Percentiles rank a stretch among this genome's conserved stretches.
These are phyloP conservation scores for Doris montereyensis DNA, from an alignment of 2,888 invertebrate species.

Conservation along the genomic window DNA sequence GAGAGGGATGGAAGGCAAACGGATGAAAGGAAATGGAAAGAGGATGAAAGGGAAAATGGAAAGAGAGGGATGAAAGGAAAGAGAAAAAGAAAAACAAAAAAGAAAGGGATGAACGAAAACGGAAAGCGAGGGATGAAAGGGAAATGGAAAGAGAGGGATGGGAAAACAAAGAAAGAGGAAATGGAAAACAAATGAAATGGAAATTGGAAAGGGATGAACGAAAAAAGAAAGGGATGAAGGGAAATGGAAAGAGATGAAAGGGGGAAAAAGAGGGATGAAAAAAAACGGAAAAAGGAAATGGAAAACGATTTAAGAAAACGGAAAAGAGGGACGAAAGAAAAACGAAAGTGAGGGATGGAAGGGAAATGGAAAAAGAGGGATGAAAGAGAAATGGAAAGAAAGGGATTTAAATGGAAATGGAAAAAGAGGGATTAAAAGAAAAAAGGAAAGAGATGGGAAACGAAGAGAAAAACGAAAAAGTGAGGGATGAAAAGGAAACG, in stretches of 20 bases:
- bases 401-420: neutral
- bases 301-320: neutral
- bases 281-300: neutral
- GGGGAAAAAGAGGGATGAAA: too few species aligned
- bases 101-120: neutral
- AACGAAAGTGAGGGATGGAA: neutral
- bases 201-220: neutral
- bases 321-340: neutral
- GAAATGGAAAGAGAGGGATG: too few species aligned
- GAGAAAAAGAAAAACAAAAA: neutral
- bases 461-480: slow-evolving; percentile 89
- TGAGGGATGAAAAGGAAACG: slow-evolving; percentile 85
- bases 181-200: neutral
- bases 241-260: too few species aligned
- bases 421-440: neutral
- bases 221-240: too few species aligned
- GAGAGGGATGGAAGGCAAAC: neutral
- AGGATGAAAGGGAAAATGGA: neutral
- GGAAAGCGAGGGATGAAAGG: neutral
- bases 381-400: neutral
- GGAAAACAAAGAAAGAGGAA: too few species aligned
- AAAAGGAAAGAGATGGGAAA: slow-evolving; percentile 81
- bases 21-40: neutral
- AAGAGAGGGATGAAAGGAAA: neutral
- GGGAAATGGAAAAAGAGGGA: neutral